Evolutionary conservation across 1,140 invertebrate genomes (phyloP), one percentile per base, ranked within the genome.

Genomic region (Sycobia sp.): DNA sequence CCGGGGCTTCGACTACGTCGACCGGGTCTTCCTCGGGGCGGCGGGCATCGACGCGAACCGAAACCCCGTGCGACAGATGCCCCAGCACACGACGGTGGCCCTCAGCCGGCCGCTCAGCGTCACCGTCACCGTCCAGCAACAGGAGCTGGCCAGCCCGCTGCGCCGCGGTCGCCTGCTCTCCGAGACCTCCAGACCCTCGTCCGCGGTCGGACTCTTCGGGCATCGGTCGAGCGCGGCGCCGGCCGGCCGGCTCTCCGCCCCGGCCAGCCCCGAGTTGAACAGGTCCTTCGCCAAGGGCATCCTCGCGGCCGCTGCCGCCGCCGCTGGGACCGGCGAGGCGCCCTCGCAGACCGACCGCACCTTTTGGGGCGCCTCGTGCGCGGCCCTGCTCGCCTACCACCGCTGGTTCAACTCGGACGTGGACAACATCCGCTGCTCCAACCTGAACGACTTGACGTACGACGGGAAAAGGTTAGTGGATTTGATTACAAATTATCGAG

Each of bases 1-100:
- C 14, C 85, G 93, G 71, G 95, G 94, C 14, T 97, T 97, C 79
- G 94, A 97, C 79, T 91, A 95, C 73, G 88, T 91, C 44, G 90
- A 89, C 82, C 86, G 86, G 71, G 90, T 90, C 60, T 92, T 89
- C 71, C 82, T 87, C n/a, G 82, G 79, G 0, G 73, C 67, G 2
- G 73, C 73, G 2, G 74, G 76, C 1, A 77, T 79, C n/a, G 77
- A 81, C 46, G 70, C 68, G 3, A 82, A 82, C 62, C 73, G 76
- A 5, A 81, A 82, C 53, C 69, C 18, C 1, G 69, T 76, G 4
- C 70, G 75, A 38, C 71, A 76, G 56, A 77, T 80, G 44, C 80
- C 79, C 1, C 80, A 82, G 39, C 80, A 81, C n/a, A 80, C 79
- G 0, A 82, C 76, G 0, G 39, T 81, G 0, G 73, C 78, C 0